Conservation (phyloP, 2,113 vertebrate species). For the Coreoperca whiteheadi region DNA sequence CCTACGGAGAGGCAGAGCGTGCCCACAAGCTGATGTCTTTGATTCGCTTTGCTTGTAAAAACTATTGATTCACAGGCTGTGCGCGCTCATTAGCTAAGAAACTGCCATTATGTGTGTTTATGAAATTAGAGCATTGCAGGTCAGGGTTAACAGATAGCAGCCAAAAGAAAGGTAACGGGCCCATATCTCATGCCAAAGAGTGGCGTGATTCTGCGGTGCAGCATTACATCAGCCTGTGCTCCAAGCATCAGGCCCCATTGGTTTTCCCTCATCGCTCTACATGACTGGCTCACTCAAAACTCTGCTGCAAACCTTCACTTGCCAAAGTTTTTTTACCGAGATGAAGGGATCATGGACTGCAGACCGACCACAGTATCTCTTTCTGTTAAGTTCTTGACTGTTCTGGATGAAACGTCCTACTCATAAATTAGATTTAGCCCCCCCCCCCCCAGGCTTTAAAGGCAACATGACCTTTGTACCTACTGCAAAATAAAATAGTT, state of each 20-base stretch:
- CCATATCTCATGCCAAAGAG: background rate
- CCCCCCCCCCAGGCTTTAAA: background rate
- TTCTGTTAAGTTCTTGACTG: background rate
- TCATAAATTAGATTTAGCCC: background rate
- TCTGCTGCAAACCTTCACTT: background rate
- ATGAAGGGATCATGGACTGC: background rate
- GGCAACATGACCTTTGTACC: background rate
- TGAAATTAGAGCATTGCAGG: background rate
- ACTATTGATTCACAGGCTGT: background rate
- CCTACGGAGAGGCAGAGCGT: background rate
- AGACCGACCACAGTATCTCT: background rate
- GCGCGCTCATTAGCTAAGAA: background rate
- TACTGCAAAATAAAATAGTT: background rate
- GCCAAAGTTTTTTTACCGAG: background rate
- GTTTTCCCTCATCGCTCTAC: constrained; percentile 11
- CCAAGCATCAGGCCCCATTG: background rate
- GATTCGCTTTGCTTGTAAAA: constrained; percentile 21
- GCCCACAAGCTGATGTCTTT: constrained; percentile 4
- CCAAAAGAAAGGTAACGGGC: background rate
- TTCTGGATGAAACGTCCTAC: background rate
- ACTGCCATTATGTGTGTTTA: background rate
- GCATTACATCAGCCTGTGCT: background rate
- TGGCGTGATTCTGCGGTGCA: background rate
- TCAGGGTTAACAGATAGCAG: background rate
- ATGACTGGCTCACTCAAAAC: background rate